Evolutionary conservation across 2,797 vertebrate genomes (phyloP), one percentile per base, ranked within the genome.

Genomic region (Sebastes itinus): DNA sequence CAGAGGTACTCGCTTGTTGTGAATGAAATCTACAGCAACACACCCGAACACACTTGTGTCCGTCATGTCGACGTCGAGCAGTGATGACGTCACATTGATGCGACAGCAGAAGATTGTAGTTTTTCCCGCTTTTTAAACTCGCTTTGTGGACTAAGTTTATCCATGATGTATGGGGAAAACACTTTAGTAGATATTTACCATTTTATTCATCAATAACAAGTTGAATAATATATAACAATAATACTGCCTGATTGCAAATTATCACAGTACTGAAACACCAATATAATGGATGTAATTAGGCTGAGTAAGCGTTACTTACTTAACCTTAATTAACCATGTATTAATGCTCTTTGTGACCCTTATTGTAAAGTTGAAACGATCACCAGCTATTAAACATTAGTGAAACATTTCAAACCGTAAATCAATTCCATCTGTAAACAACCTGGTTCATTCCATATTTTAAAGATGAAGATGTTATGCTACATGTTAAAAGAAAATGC

Each of bases 61-160:
- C 74, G 61, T 49, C 54, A 13, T 65, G 66, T 33, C 30, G 18
- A 0, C 6, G 86, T 75, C 92, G 79, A 0, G 30, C 1, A 0
- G 12, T 56, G 82, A 88, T 90, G 87, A 25, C 91, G 92, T 91
- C 85, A 87, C 3, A 12, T 0, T 0, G 0, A 49, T 1, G 84
- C 72, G 85, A 85, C 90, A 13, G 16, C 49, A 46, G 16, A 1
- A 4, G n/a, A 10, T 81, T 92, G 92, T 94, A 94, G 92, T 93
- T 87, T 75, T 70, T 71, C n/a, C 30, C 11, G 13, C 25, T 5
- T 63, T 74, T 28, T 14, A 33, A 27, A 8, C 4, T 42, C 11
- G 16, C 28, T 5, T 59, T 72, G 38, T 32, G 58, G 30, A 12
- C 3, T 20, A 38, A 1, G 4, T 46, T 9, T 59, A 5, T 8